A percentile compares a stretch with the other conserved stretches of the same genome.
These are phyloP conservation scores for Motacilla tschutschensis DNA, from an alignment of 2,113 vertebrate genomes.

Conservation along the genomic window DNA sequence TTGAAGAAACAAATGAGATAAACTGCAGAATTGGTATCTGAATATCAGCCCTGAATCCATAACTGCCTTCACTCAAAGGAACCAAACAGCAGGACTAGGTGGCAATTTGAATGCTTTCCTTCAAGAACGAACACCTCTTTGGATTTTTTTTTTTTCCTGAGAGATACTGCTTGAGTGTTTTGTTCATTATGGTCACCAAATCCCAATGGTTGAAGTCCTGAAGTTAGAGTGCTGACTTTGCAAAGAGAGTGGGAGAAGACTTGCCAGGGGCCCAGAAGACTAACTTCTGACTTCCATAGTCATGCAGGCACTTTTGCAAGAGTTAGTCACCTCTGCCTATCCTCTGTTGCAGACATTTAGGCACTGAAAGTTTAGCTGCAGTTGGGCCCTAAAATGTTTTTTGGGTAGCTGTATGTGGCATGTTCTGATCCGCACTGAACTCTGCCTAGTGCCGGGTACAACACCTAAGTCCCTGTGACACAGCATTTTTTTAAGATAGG, in stretches of 20 bases:
- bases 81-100: neutral
- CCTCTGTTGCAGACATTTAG: neutral
- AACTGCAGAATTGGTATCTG: neutral
- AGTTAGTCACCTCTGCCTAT: neutral
- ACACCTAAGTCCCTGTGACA: neutral
- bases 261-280: neutral
- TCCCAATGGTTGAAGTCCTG: neutral
- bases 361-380: neutral
- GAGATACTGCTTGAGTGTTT: neutral
- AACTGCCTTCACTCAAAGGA: conserved; percentile 11
- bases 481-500: neutral
- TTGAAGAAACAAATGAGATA: conserved; percentile 60
- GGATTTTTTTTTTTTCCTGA: neutral
- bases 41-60: conserved; percentile 46
- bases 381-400: neutral
- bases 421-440: neutral
- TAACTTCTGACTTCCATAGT: neutral
- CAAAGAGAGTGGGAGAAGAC: neutral
- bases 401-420: neutral
- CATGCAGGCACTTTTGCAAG: neutral
- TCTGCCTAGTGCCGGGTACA: neutral
- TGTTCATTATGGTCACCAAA: neutral
- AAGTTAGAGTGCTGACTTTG: neutral
- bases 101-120: conserved; percentile 17
- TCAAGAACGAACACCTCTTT: neutral